A percentile compares a stretch with the other conserved stretches of the same genome.
These are phyloP conservation scores for Caerostris darwini DNA, from an alignment of 1,140 invertebrate genomes.

Conservation along the genomic window DNA sequence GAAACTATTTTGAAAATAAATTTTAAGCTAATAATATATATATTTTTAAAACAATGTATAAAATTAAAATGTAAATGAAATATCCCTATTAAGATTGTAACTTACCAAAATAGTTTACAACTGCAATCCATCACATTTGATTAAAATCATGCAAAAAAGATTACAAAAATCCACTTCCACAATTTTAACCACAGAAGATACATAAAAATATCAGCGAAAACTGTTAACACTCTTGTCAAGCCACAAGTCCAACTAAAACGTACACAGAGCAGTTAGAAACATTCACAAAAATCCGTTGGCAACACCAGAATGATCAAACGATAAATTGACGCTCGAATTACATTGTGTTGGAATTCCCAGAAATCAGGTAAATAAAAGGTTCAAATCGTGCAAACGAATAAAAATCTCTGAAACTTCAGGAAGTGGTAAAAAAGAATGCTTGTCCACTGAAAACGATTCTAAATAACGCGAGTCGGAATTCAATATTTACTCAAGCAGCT, in stretches of 20 bases:
- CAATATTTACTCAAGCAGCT: neutral
- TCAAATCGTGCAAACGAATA: neutral
- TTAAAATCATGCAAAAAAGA: neutral
- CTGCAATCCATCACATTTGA: too few relatives aligned
- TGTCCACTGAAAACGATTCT: neutral
- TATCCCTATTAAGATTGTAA: too few relatives aligned
- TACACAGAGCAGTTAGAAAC: neutral
- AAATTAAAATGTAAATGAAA: too few relatives aligned
- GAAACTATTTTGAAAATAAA: too few relatives aligned
- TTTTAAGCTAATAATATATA: too few relatives aligned
- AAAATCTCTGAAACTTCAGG: neutral
- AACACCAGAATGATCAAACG: neutral
- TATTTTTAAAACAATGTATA: too few relatives aligned
- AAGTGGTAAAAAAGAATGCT: slow-evolving; percentile 11
- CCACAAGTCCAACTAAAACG: neutral
- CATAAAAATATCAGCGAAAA: too few relatives aligned
- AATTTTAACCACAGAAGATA: neutral
- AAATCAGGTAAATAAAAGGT: neutral
- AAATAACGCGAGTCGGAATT: slow-evolving; percentile 8
- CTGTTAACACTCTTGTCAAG: neutral
- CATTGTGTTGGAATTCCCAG: neutral
- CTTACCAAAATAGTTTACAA: too few relatives aligned
- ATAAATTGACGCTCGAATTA: neutral
- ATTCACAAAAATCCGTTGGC: neutral
- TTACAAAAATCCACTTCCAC: neutral